These are phyloP conservation scores for Tiliacea aurago DNA, from an alignment of 2,888 invertebrate genomes.

Conservation along the genomic window DNA sequence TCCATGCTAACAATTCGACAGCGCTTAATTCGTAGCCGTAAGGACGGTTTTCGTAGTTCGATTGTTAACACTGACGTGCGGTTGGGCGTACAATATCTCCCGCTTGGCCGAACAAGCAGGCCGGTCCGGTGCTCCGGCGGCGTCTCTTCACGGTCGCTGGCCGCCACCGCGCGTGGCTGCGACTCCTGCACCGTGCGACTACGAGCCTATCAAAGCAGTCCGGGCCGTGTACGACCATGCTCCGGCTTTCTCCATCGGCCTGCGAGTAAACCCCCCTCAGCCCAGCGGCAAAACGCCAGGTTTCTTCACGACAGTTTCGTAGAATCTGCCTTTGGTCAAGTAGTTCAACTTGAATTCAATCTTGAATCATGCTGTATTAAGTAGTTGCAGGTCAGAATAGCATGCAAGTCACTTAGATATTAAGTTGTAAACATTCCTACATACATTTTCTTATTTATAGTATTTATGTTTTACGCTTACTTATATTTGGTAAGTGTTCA, in stretches of 20 bases:
- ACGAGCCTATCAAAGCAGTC: conserved; percentile 94
- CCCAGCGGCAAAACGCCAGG: conserved; percentile 89
- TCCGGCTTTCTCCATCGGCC: conserved; percentile 92
- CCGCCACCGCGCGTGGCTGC: conserved; percentile 92
- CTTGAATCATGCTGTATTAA: conserved; percentile 3
- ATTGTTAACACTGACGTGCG: conserved; percentile 20
- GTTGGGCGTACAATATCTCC: conserved; percentile 51
- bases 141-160: conserved; percentile 95
- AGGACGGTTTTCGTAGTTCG: conserved; percentile 3
- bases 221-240: conserved; percentile 89
- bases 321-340: conserved; percentile 53
- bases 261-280: conserved; percentile 87
- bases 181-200: conserved; percentile 97
- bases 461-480: not conserved
- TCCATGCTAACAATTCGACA: not conserved
- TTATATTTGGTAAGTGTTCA: not conserved
- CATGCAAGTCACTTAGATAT: conserved; percentile 5
- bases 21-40: not conserved
- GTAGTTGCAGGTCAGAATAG: conserved; percentile 8
- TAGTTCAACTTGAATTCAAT: conserved; percentile 16
- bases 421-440: not conserved
- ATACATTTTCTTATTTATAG: not conserved
- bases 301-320: conserved; percentile 68
- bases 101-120: conserved; percentile 73
- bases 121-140: conserved; percentile 94